phyloP scores from a whole-genome alignment of 2,797 vertebrate genomes.

The Tiaroga cobitis region DNA sequence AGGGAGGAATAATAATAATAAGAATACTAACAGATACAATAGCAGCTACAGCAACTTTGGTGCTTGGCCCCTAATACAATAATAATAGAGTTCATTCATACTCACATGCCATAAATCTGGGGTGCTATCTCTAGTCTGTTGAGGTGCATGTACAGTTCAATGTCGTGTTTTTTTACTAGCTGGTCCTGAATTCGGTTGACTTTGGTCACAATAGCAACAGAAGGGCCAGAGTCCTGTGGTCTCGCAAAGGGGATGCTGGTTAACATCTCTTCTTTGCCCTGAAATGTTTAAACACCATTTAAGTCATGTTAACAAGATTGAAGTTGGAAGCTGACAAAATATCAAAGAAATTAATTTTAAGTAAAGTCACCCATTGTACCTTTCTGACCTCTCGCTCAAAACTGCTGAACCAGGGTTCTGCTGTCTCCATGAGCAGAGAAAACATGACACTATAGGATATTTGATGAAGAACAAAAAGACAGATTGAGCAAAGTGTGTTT shows the following conservation, averaged over 20 bases:
- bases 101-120: slow-evolving; percentile 98
- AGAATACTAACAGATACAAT: neutral
- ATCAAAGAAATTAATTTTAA: neutral
- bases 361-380: slow-evolving; percentile 71
- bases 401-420: slow-evolving; percentile 98
- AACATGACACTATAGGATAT: slow-evolving; percentile 87
- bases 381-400: slow-evolving; percentile 93
- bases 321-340: neutral
- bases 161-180: slow-evolving; percentile 96
- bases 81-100: slow-evolving; percentile 55
- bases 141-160: slow-evolving; percentile 96
- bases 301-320: neutral
- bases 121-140: slow-evolving; percentile 98
- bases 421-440: slow-evolving; percentile 95
- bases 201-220: slow-evolving; percentile 97
- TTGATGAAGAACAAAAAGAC: slow-evolving; percentile 38
- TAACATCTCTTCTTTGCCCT: slow-evolving; percentile 94
- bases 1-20: neutral
- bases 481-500: neutral
- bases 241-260: slow-evolving; percentile 94
- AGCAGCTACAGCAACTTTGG: neutral
- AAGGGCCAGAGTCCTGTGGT: slow-evolving; percentile 94
- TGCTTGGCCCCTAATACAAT: neutral
- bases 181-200: slow-evolving; percentile 98
- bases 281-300: slow-evolving; percentile 33